Evolutionary conservation across 2,888 invertebrate species (phyloP).

Genomic region (Eupeodes latifasciatus): DNA sequence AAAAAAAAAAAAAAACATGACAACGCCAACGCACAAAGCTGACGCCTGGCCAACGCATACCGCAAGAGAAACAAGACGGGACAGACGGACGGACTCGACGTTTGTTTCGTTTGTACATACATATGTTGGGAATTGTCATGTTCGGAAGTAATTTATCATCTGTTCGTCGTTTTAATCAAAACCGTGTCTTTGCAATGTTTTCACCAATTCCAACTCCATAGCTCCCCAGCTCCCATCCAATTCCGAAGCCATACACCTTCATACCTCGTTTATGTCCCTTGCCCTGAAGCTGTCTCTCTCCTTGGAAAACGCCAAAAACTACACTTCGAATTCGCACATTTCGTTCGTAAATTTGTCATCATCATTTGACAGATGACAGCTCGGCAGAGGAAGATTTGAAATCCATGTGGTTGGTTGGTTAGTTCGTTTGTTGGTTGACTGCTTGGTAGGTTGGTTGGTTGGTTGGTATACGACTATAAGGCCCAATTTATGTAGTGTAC

Average conservation of each 20-base stretch:
- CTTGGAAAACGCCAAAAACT: slow-evolving; percentile 21
- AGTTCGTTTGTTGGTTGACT: too few relatives aligned
- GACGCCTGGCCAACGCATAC: slow-evolving; percentile 31
- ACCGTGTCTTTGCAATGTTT: slow-evolving; percentile 63
- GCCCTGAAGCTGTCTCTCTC: neutral
- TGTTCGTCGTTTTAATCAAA: slow-evolving; percentile 74
- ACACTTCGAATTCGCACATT: slow-evolving; percentile 72
- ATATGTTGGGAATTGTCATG: slow-evolving; percentile 53
- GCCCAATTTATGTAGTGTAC: neutral
- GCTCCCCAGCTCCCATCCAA: slow-evolving; percentile 13
- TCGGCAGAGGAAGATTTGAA: slow-evolving; percentile 3
- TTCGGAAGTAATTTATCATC: slow-evolving; percentile 76
- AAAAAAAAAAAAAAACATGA: slow-evolving; percentile 11
- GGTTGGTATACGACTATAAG: too few relatives aligned
- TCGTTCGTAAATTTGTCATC: slow-evolving; percentile 73
- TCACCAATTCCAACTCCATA: slow-evolving; percentile 1
- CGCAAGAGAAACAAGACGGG: neutral
- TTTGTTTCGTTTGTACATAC: too few relatives aligned
- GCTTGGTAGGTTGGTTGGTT: too few relatives aligned
- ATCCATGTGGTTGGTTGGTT: slow-evolving; percentile 42
- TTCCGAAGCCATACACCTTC: neutral
- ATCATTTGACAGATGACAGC: slow-evolving; percentile 57
- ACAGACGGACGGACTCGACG: neutral
- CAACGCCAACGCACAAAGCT: slow-evolving; percentile 22
- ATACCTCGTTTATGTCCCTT: too few relatives aligned